Base-by-base conservation (phyloP, 2,113 vertebrate genomes). In the Xiphorhynchus elegans region DNA sequence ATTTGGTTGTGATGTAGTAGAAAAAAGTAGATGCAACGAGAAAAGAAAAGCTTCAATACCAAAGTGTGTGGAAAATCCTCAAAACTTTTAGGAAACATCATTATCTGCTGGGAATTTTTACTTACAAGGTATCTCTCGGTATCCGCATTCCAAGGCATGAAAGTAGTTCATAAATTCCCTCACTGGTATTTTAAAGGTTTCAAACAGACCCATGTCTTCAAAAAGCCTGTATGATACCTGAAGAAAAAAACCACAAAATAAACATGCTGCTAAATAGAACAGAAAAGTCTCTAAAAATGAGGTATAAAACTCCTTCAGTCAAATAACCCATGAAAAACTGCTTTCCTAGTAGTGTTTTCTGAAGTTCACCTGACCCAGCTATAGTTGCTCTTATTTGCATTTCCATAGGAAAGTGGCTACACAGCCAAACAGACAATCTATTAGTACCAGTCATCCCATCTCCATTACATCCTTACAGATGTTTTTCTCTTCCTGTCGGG, bases 101-200 rank as follows among this genome's bases (percentile, higher is more conserved):
- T 31, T 69, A 40, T 35, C 40, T 50, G 37, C 44, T 55, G 40
- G 33, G 72, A 67, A 64, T 24, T 81, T 68, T 75, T 97, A 98
- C 99, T 99, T 98, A 99, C 99, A 99, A 95, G 99, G 99, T 95
- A 99, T 99, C 95, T 99, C 98, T 97, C 99, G 98, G 97, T 99
- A 99, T 73, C 99, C 99, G 78, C 98, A 99, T 97, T 99, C 99
- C 97, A 99, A 98, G 70, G 99, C 99, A 76, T 99, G 99, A 96
- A 99, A 99, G 95, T 99, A 99, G 97, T 99, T 99, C 99, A 99
- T 99, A 97, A 99, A 99, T 97, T 99, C 99, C 86, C 98, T 98
- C 74, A 99, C 96, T 7, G 99, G 99, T 92, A 99, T 99, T 98
- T 99, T 99, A 97, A 99, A 99, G 33, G 98, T 99, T 97, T 99